phyloP scores from a whole-genome alignment of 1,140 invertebrate species.

The Pseudomyrmex pallidus region DNA sequence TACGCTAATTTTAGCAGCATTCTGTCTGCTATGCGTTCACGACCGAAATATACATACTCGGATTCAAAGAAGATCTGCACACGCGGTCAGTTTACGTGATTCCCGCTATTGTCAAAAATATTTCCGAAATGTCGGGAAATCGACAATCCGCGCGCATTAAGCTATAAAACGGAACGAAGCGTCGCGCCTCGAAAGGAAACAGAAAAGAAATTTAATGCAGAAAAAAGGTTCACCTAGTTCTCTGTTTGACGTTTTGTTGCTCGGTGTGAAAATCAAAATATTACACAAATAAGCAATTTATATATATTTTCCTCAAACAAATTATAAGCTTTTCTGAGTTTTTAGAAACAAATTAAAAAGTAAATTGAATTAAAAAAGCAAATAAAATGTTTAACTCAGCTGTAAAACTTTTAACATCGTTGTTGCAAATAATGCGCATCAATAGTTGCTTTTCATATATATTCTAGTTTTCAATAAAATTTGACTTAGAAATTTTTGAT shows the following conservation, averaged over 20 bases:
- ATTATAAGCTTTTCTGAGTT: not conserved
- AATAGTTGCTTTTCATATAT: too few relatives aligned
- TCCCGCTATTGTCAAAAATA: not conserved
- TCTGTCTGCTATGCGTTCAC: slow-evolving; percentile 37
- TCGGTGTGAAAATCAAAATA: slow-evolving; percentile 50
- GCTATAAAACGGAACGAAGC: slow-evolving; percentile 17
- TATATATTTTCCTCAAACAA: not conserved
- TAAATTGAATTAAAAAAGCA: too few relatives aligned
- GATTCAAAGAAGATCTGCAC: slow-evolving; percentile 1
- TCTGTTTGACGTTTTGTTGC: slow-evolving; percentile 17
- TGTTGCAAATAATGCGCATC: too few relatives aligned
- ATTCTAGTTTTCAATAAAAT: too few relatives aligned
- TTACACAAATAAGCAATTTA: too few relatives aligned
- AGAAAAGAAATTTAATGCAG: slow-evolving; percentile 28
- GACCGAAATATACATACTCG: slow-evolving; percentile 22
- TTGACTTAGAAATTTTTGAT: too few relatives aligned
- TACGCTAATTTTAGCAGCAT: slow-evolving; percentile 41
- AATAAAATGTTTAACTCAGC: not conserved
- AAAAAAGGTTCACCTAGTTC: not conserved
- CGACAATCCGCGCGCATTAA: not conserved
- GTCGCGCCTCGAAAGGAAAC: too few relatives aligned
- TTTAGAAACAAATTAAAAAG: not conserved
- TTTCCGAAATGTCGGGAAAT: slow-evolving; percentile 17
- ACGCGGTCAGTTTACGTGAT: not conserved
- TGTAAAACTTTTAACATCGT: too few relatives aligned